Base-by-base conservation (phyloP, 2,888 invertebrate species). In the Lasioglossum villosulum region DNA sequence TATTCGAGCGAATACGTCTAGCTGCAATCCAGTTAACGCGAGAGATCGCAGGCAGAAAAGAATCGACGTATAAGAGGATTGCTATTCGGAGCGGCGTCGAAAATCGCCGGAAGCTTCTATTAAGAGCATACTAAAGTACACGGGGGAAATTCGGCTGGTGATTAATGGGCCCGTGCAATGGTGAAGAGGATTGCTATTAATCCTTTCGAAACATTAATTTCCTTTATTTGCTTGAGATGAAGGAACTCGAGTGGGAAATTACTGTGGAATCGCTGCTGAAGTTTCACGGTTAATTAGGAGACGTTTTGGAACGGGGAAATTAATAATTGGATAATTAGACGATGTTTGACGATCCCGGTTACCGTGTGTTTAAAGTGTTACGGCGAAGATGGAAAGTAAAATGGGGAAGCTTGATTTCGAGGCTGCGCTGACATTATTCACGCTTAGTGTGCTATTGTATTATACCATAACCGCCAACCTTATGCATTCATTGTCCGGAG, bases 11-110 rank as follows among this genome's bases (percentile, higher is more conserved):
- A 34, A 68, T 37, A 10, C 23, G 37, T 39, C 6, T 3, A 30
- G 16, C 37, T 16, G 30, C 12, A 56, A 71, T 56, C 59, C n/a
- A 16, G 45, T 78, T 78, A 45, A 72, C 70, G 30, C 34, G 30
- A 14, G 4, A 59, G 27, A 19, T 45, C 45, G 23, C 23, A 16
- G 23, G 16, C 14, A 23, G 4, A 45, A 34, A 63, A 12, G 45
- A 45, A 59, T 71, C 5, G 37, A n/a, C 59, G 81, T 52, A 10
- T 52, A 52, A 52, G 23, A 52, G 23, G 23, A 23, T 52, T 52
- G 2, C 52, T 10, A 23, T 52, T 19, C 23, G 52, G 23, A 23
- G 16, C 45, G 23, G 45, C 66, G 34, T 68, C 66, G 66, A 34
- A 23, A 37, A 19, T 76, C n/a, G 30, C 27, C 23, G 27, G 39